Conservation (phyloP, 2,113 vertebrate species). For the Dipodomys stephensi region DNA sequence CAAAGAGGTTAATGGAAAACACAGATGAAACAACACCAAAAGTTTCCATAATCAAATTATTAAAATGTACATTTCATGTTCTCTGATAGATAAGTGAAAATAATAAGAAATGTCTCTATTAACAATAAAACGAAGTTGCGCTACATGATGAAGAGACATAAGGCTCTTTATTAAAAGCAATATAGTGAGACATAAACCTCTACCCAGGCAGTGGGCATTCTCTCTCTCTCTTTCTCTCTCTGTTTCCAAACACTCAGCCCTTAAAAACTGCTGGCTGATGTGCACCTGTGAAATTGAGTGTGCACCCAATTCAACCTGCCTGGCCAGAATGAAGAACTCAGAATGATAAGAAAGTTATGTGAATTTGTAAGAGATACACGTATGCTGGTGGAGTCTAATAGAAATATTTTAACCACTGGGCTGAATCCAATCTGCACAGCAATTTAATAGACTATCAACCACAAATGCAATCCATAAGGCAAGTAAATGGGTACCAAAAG, state of each 20-base stretch:
- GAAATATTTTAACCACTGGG: slow-evolving; percentile 81
- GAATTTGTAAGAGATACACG: slow-evolving; percentile 77
- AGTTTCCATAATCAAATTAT: not conserved
- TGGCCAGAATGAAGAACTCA: slow-evolving; percentile 61
- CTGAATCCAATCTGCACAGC: slow-evolving; percentile 75
- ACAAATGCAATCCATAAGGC: slow-evolving; percentile 73
- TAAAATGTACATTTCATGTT: not conserved
- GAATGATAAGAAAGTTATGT: slow-evolving; percentile 39
- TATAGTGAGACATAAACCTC: not conserved
- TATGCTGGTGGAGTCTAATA: slow-evolving; percentile 66
- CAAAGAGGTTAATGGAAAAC: not conserved
- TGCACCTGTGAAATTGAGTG: slow-evolving; percentile 64
- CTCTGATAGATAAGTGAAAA: slow-evolving; percentile 28
- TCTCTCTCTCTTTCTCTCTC: not conserved
- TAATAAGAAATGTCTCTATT: not conserved
- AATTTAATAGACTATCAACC: slow-evolving; percentile 79
- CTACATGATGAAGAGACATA: not conserved
- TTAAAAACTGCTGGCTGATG: not conserved
- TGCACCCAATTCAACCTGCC: not conserved
- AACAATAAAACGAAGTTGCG: not conserved
- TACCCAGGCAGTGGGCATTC: not conserved
- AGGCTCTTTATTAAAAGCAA: not conserved
- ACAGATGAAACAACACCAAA: not conserved
- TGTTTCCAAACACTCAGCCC: slow-evolving; percentile 8
- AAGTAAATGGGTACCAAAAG: slow-evolving; percentile 67